Evolutionary conservation across 2,113 vertebrate genomes (phyloP), one percentile per base, ranked within the genome.

Genomic region (Suncus etruscus): DNA sequence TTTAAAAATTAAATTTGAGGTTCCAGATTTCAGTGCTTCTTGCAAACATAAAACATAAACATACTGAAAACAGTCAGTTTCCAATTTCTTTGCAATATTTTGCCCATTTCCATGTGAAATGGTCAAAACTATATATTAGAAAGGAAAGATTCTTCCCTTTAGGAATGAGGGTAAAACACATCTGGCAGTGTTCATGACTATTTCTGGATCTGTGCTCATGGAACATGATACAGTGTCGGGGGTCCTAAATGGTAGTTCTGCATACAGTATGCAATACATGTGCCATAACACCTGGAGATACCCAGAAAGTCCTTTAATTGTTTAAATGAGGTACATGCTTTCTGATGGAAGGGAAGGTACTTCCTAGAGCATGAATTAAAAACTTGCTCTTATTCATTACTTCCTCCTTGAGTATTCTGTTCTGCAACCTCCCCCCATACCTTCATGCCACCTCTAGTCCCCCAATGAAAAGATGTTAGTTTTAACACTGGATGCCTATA

Each of bases 381-480:
- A 29, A 83, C 61, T 85, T 6, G 15, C 24, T 65, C 12, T 77
- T 58, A 5, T 47, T 92, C 11, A 18, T 85, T 70, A 77, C 11
- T 89, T 24, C 12, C 12, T 89, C 20, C 69, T 91, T 39, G 82
- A 68, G 89, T 83, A 39, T 78, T 54, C 89, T 58, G 45, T 66
- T 54, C 63, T 87, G 54, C 72, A 22, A 54, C 39, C 15, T 45
- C 54, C 61, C 14, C 11, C 47, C 72, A 27, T 25, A 14, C 16
- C 11, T 70, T 9, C 79, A 22, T 88, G 51, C 45, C 0, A 8
- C 31, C 0, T 1, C 15, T 54, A 54, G 3, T 54, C 8, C 54
- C 54, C 58, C 8, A 61, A 61, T 61, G 22, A 61, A 61, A 61
- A 18, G 9, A 85, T 29, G n/a, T 32, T 29, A 22, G 14, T 73